phyloP scores from a whole-genome alignment of 2,888 invertebrate species.

The Meteorus colon region DNA sequence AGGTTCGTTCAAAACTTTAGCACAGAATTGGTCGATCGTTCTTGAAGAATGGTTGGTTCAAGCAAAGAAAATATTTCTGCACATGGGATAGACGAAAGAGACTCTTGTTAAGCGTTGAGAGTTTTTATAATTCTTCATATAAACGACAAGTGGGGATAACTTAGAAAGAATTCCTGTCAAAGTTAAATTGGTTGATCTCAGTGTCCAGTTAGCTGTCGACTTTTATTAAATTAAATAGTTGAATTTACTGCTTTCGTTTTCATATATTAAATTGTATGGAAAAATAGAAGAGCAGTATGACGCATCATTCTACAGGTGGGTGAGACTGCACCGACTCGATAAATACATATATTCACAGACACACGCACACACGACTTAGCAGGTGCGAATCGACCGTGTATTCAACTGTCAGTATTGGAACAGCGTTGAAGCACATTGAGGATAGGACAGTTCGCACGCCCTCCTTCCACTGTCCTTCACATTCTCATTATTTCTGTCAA shows the following conservation, averaged over 20 bases:
- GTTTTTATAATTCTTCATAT: too few relatives aligned
- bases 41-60: too few relatives aligned
- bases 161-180: too few relatives aligned
- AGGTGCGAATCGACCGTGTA: not conserved
- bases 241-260: not conserved
- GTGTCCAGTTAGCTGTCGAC: too few relatives aligned
- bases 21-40: too few relatives aligned
- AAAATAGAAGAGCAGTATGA: not conserved
- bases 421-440: not conserved
- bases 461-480: not conserved
- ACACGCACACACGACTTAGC: not conserved
- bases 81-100: too few relatives aligned
- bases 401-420: constrained; percentile 4
- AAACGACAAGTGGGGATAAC: too few relatives aligned
- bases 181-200: too few relatives aligned
- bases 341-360: not conserved
- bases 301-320: not conserved
- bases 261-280: too few relatives aligned
- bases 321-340: not conserved
- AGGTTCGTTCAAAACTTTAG: too few relatives aligned
- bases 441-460: not conserved
- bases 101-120: too few relatives aligned
- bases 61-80: too few relatives aligned
- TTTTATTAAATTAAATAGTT: not conserved
- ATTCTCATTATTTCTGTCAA: not conserved